Evolutionary conservation across 2,888 invertebrate genomes (phyloP).

Genomic region (Latheticus oryzae): DNA sequence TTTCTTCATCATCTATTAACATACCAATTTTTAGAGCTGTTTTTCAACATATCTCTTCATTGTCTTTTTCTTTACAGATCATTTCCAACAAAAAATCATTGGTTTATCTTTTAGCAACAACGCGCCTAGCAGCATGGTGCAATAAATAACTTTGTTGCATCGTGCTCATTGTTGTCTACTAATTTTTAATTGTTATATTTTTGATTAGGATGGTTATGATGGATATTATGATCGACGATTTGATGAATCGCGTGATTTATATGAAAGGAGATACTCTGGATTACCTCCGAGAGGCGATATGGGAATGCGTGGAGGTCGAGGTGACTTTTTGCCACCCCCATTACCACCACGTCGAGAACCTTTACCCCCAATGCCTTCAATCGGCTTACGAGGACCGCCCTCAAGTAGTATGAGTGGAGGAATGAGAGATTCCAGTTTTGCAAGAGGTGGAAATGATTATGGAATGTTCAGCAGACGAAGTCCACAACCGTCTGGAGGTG

Average conservation of each 20-base stretch:
- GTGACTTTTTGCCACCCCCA: slow-evolving; percentile 80
- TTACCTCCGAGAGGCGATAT: slow-evolving; percentile 67
- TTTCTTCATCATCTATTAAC: too few species aligned
- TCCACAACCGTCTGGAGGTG: slow-evolving; percentile 73
- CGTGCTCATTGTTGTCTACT: neutral
- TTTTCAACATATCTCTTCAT: too few species aligned
- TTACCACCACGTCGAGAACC: slow-evolving; percentile 79
- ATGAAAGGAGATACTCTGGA: slow-evolving; percentile 81
- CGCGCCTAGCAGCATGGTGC: slow-evolving; percentile 4
- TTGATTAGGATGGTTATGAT: slow-evolving; percentile 74
- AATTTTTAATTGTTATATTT: slow-evolving; percentile 1
- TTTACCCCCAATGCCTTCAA: slow-evolving; percentile 77
- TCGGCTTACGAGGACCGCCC: slow-evolving; percentile 69
- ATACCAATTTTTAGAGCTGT: too few species aligned
- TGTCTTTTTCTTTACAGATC: too few species aligned
- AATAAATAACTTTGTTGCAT: slow-evolving; percentile 8
- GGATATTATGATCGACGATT: slow-evolving; percentile 86
- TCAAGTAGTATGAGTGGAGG: slow-evolving; percentile 73
- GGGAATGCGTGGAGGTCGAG: slow-evolving; percentile 66
- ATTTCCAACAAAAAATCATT: too few species aligned
- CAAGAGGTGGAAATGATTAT: slow-evolving; percentile 73
- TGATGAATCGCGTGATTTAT: slow-evolving; percentile 82
- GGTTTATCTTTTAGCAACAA: too few species aligned
- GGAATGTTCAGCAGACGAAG: slow-evolving; percentile 87
- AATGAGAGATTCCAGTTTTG: slow-evolving; percentile 73